Conservation (phyloP, 2,797 vertebrate genomes). For the Peromyscus nudipes region DNA sequence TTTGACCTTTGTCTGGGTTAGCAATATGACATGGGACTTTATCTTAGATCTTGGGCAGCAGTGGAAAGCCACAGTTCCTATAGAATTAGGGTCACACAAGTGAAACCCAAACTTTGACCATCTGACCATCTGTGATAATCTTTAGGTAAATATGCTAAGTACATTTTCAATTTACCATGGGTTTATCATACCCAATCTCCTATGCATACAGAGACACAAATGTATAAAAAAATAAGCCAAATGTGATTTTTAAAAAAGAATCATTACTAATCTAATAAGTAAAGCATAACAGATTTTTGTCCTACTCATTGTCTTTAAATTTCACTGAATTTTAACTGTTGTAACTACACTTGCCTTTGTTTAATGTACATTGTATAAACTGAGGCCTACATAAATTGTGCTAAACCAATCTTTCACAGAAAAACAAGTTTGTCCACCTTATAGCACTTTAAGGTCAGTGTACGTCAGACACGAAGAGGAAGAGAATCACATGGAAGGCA, state of each 20-base stretch:
- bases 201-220: background rate
- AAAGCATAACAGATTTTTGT: slow-evolving; percentile 28
- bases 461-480: background rate
- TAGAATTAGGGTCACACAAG: background rate
- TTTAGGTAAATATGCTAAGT: background rate
- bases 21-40: no score
- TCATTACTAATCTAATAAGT: slow-evolving; percentile 21
- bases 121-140: background rate
- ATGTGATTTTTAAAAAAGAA: background rate
- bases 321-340: slow-evolving; percentile 32
- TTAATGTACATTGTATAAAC: background rate
- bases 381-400: background rate
- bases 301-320: background rate
- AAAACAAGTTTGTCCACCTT: background rate
- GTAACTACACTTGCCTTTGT: background rate
- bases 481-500: slow-evolving; percentile 6
- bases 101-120: background rate
- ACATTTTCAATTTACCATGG: background rate
- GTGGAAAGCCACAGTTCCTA: background rate
- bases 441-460: background rate
- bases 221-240: background rate
- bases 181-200: background rate
- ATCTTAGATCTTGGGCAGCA: background rate
- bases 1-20: background rate
- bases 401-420: background rate